Evolutionary conservation across 2,888 invertebrate species (phyloP).

Genomic region (Drosophila robusta): DNA sequence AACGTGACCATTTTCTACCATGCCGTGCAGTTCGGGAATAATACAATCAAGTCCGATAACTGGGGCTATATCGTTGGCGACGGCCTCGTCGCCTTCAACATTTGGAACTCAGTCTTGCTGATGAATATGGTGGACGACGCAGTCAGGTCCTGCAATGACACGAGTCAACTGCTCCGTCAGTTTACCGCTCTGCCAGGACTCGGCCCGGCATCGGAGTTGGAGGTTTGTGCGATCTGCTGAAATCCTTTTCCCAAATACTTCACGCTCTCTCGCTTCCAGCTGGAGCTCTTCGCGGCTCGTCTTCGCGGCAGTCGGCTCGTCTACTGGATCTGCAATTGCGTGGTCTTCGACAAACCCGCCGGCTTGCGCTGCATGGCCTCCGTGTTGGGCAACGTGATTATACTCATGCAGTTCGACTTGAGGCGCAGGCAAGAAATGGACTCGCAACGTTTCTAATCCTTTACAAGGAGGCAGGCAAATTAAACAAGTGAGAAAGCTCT

Average conservation of each 20-base stretch:
- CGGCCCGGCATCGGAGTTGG: conserved; percentile 27
- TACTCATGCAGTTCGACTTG: conserved; percentile 74
- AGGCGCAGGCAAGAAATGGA: not conserved
- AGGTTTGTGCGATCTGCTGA: conserved; percentile 37
- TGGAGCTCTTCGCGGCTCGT: conserved; percentile 45
- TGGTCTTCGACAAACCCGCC: conserved; percentile 53
- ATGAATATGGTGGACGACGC: conserved; percentile 55
- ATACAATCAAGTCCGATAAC: conserved; percentile 20
- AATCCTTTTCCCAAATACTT: not conserved
- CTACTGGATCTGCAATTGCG: conserved; percentile 43
- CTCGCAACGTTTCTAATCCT: not conserved
- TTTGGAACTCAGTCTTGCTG: conserved; percentile 26
- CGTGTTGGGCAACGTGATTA: conserved; percentile 51
- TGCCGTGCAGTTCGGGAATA: conserved; percentile 53
- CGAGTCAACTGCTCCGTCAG: conserved; percentile 39
- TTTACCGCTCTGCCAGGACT: conserved; percentile 42
- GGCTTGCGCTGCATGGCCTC: conserved; percentile 44
- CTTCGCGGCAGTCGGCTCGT: conserved; percentile 42
- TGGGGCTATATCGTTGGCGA: conserved; percentile 31
- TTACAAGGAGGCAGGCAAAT: not conserved
- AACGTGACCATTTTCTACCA: conserved; percentile 63
- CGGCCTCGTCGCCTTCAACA: conserved; percentile 23
- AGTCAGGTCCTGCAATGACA: conserved; percentile 52
- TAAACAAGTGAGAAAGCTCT: no score
- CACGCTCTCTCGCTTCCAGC: conserved; percentile 9